Evolutionary conservation across 2,888 invertebrate genomes (phyloP).

Genomic region (Idaea dimidiata): DNA sequence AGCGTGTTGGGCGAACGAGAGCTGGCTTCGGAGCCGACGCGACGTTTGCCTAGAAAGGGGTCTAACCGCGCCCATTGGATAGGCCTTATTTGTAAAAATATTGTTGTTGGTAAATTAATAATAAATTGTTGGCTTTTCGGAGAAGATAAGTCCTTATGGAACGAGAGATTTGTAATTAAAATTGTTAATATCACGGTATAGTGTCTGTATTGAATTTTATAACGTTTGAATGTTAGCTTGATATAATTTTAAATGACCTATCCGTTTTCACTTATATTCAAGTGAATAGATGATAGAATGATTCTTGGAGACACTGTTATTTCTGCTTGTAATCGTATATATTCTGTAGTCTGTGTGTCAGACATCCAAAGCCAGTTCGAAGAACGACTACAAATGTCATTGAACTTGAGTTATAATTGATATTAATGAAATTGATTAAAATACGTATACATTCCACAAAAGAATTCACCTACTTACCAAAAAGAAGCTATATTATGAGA

Average conservation of each 20-base stretch:
- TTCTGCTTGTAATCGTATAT: neutral
- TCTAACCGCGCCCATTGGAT: constrained; percentile 22
- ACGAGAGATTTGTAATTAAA: constrained; percentile 32
- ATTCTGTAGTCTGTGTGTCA: neutral
- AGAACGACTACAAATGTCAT: neutral
- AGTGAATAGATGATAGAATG: constrained; percentile 16
- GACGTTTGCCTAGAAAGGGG: constrained; percentile 10
- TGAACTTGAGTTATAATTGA: neutral
- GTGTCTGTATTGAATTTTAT: constrained; percentile 19
- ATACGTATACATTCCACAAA: too few relatives aligned
- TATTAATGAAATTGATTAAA: too few relatives aligned
- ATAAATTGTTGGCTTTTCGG: constrained; percentile 51
- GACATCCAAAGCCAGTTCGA: neutral
- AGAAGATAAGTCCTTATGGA: constrained; percentile 22
- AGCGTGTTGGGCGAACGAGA: constrained; percentile 14
- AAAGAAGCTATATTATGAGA: too few relatives aligned
- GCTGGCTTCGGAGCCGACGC: neutral
- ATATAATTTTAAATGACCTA: neutral
- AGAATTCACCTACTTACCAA: too few relatives aligned
- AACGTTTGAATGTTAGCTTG: constrained; percentile 2
- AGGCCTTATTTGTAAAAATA: constrained; percentile 56
- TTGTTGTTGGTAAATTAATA: constrained; percentile 60
- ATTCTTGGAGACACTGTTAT: neutral
- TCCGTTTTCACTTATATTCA: neutral
- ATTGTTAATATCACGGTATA: constrained; percentile 36